Evolutionary conservation across 2,888 invertebrate genomes (phyloP).

Genomic region (Calliopum simillimum): DNA sequence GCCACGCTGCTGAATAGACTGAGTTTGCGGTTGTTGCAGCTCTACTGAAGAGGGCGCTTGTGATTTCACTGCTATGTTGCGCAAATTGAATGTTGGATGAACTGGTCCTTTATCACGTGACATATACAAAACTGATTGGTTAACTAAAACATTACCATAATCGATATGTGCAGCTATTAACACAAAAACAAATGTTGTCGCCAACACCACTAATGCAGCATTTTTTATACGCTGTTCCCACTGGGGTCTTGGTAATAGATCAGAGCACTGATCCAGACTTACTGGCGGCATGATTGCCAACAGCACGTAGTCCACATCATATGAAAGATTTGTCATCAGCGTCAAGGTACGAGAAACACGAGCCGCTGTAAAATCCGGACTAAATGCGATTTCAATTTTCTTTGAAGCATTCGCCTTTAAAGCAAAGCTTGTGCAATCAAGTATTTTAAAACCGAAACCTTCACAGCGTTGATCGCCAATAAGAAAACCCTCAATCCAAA

Average conservation of each 20-base stretch:
- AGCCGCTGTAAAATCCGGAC: slow-evolving; percentile 87
- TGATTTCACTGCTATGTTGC: slow-evolving; percentile 63
- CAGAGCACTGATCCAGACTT: slow-evolving; percentile 77
- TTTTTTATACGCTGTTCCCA: slow-evolving; percentile 83
- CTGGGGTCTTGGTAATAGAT: slow-evolving; percentile 76
- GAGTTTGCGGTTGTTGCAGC: not conserved
- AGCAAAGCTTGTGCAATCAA: slow-evolving; percentile 79
- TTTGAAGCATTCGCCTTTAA: slow-evolving; percentile 79
- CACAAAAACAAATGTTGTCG: slow-evolving; percentile 74
- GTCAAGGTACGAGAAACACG: slow-evolving; percentile 76
- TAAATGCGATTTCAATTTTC: slow-evolving; percentile 87
- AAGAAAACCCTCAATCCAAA: slow-evolving; percentile 76
- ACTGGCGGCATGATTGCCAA: slow-evolving; percentile 74
- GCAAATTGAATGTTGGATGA: slow-evolving; percentile 74
- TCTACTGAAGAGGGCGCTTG: slow-evolving; percentile 21
- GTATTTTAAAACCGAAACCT: slow-evolving; percentile 83
- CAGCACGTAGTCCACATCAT: slow-evolving; percentile 76
- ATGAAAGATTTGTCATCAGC: slow-evolving; percentile 73
- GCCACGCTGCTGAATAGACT: not conserved
- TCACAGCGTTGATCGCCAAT: slow-evolving; percentile 78
- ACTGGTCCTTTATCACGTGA: slow-evolving; percentile 70
- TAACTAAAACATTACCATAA: slow-evolving; percentile 76
- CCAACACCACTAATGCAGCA: slow-evolving; percentile 71
- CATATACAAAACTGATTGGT: slow-evolving; percentile 63
- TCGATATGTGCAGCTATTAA: slow-evolving; percentile 78